Evolutionary conservation across 2,888 invertebrate species (phyloP), one percentile per base, ranked within the genome.

Genomic region (Mechanitis mazaeus): DNA sequence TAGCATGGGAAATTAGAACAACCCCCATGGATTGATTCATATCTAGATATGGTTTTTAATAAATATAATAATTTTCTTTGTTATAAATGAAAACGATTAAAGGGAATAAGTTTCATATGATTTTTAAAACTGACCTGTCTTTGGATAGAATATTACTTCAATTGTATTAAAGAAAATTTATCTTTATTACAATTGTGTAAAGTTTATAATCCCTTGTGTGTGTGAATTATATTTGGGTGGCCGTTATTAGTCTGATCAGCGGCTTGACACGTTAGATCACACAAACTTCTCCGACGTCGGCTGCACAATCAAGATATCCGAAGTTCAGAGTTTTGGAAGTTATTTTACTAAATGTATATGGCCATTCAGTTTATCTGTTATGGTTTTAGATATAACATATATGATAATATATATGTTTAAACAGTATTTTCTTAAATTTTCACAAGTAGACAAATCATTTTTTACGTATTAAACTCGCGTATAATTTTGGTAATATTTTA

Each of bases 1-100:
- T 82, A 82, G 80, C 73, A 80, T 85, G 86, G 85, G 83, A 86
- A 87, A 87, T 87, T 85, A 85, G 80, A 79, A 71, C 71, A 56
- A 53, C 58, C 57, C 57, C 58, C 58, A 54, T 56, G 47, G 56
- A 64, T 42, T 57, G 57, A 57, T 57, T 58, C 59, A 64, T 59
- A 61, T 66, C 54, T 56, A 58, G 31, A 28, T 47, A 45, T 67
- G 70, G 67, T 69, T 71, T 72, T 68, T 61, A 55, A 20, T 20
- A 20, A 20, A 20, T 20, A 20, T 20, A 20, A 20, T 20, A 20
- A 20, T 20, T 20, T 20, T 20, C 20, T 6, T 35, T 42, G 42
- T 42, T 5, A 9, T 9, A 11, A 7, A 42, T 42, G 38, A 42
- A 42, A 42, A 42, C 42, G 42, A 42, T 42, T 42, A 42, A 42